A percentile compares a stretch with the other conserved stretches of the same genome.
Evolutionary conservation across 2,113 vertebrate genomes (phyloP).

Genomic region (Lates calcarifer): DNA sequence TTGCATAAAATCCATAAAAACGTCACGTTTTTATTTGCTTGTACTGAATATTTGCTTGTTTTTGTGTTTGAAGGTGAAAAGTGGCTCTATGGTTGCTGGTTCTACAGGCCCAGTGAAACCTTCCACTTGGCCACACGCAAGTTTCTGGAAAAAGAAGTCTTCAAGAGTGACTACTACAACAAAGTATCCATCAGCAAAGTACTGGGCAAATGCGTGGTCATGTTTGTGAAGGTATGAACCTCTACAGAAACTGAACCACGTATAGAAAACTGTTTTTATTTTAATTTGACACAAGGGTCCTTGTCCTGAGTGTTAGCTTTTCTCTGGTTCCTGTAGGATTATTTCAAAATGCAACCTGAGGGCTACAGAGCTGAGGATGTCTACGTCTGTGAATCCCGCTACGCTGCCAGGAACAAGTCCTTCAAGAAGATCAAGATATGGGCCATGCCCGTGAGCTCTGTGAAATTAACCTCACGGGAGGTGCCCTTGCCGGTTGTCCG

Average conservation of each 20-base stretch:
- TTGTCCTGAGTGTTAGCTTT: neutral
- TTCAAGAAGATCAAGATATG: slow-evolving; percentile 99
- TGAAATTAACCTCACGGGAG: slow-evolving; percentile 89
- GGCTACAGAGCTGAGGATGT: slow-evolving; percentile 92
- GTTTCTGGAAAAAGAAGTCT: slow-evolving; percentile 98
- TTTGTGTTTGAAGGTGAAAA: slow-evolving; percentile 89
- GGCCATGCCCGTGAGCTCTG: slow-evolving; percentile 92
- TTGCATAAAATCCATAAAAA: neutral
- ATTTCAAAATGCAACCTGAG: slow-evolving; percentile 97
- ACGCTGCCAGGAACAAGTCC: slow-evolving; percentile 91
- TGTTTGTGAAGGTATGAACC: slow-evolving; percentile 95
- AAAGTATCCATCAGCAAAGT: slow-evolving; percentile 95
- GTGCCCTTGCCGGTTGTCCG: slow-evolving; percentile 93
- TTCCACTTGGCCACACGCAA: slow-evolving; percentile 97
- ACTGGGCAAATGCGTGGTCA: slow-evolving; percentile 95
- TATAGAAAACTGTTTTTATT: neutral
- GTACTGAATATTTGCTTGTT: neutral
- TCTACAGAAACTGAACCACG: neutral
- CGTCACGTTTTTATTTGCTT: neutral
- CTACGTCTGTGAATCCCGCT: slow-evolving; percentile 96
- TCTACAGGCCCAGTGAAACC: slow-evolving; percentile 97
- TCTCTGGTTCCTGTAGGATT: slow-evolving; percentile 86
- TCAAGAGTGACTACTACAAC: slow-evolving; percentile 98
- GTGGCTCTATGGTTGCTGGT: slow-evolving; percentile 98
- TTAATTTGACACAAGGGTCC: neutral